Base-by-base conservation (phyloP, 2,888 invertebrate species). In the Andrena fulva region DNA sequence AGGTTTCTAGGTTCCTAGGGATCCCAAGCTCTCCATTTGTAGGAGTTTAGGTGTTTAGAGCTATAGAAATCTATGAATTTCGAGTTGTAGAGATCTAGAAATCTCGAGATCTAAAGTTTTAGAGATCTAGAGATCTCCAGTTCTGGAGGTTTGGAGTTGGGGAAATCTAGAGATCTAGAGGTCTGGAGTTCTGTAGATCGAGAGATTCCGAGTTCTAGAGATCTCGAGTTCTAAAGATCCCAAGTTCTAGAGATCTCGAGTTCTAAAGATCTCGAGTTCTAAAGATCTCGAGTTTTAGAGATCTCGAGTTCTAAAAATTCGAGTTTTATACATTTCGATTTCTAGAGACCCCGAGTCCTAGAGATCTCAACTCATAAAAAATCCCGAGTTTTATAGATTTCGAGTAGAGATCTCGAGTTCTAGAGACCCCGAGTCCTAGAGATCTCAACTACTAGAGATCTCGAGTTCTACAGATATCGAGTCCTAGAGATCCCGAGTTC, bases 361-460 rank as follows among this genome's bases (percentile, higher is more conserved):
- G n/a, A 50, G 7, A 16, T n/a, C 16, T 6, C 6, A 0, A 50
- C 0, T 50, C 5, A 1, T n/a, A 50, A 12, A 48, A 20, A 48
- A 2, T 29, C 48, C 2, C 10, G 12, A 48, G 48, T 48, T 48
- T 1, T 48, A 12, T 0, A n/a, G 6, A 16, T 50, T 2, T 0
- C 16, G 1, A n/a, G 6, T 50, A 50, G 5, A n/a, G n/a, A 4
- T 5, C 5, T 0, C 16, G 2, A n/a, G 50, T n/a, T 0, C 50
- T n/a, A n/a, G n/a, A n/a, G 7, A 16, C 7, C 20, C 0, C n/a
- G 1, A 52, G 5, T 7, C n/a, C n/a, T 20, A 52, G 0, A 52
- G 0, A 52, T n/a, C 6, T 0, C n/a, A 0, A 52, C 0, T 16
- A 6, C 0, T 52, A 16, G 0, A 52, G 6, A 52, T 20, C 1